Conservation (phyloP, 2,113 vertebrate genomes). For the Haplotaxodon microlepis region DNA sequence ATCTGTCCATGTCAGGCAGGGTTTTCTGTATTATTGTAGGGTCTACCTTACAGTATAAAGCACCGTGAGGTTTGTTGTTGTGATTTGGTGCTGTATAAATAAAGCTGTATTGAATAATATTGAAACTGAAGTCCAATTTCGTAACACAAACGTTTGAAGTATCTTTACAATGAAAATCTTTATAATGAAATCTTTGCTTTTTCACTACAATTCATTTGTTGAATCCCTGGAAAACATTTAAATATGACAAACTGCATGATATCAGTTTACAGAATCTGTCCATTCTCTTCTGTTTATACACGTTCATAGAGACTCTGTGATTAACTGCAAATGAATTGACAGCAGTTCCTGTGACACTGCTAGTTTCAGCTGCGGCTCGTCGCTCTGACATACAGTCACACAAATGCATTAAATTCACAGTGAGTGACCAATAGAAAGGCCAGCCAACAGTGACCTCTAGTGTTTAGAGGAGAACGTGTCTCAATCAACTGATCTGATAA, state of each 20-base stretch:
- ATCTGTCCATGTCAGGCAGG: neutral
- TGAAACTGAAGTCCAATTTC: neutral
- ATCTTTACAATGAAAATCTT: neutral
- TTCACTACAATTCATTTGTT: neutral
- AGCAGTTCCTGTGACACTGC: neutral
- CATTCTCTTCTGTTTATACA: neutral
- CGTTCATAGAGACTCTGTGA: neutral
- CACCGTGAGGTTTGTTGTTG: neutral
- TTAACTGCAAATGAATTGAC: accelerated
- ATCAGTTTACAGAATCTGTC: neutral
- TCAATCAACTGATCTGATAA: neutral
- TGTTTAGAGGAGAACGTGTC: accelerated
- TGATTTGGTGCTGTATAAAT: too few species aligned
- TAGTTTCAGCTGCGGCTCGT: neutral
- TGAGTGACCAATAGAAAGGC: neutral
- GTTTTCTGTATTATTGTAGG: neutral
- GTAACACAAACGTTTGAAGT: neutral
- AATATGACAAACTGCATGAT: neutral
- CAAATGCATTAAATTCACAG: neutral
- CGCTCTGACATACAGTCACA: neutral
- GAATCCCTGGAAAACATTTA: neutral
- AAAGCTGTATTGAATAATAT: neutral
- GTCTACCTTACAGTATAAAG: neutral
- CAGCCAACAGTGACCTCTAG: neutral
- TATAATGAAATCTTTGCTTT: neutral